phyloP scores from a whole-genome alignment of 2,113 vertebrate genomes.

The Sphaerodactylus townsendi region DNA sequence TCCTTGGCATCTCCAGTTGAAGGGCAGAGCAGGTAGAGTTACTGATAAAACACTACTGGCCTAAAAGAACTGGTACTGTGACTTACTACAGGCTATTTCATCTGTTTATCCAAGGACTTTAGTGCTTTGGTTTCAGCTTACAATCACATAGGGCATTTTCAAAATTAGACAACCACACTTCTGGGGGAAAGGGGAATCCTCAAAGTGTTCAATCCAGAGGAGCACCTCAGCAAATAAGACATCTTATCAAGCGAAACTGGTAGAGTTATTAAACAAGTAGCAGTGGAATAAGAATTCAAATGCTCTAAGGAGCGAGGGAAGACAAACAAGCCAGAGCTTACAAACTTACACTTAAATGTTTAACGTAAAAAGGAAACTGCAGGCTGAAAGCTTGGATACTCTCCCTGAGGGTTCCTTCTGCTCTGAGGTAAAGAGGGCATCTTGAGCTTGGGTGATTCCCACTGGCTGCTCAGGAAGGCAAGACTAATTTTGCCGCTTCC shows the following conservation, averaged over 20 bases:
- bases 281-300: conserved; percentile 57
- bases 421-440: too few relatives aligned
- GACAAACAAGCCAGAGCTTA: conserved; percentile 45
- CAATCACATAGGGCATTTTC: not conserved
- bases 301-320: conserved; percentile 52
- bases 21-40: too few relatives aligned
- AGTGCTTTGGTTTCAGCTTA: not conserved
- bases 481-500: too few relatives aligned
- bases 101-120: not conserved
- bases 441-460: too few relatives aligned
- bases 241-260: conserved; percentile 62
- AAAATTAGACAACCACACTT: conserved; percentile 36
- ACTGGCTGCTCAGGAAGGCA: too few relatives aligned
- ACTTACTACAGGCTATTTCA: too few relatives aligned
- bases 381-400: too few relatives aligned
- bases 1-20: too few relatives aligned
- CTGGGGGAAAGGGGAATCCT: conserved; percentile 41
- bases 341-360: conserved; percentile 41
- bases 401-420: too few relatives aligned
- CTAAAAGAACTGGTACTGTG: not conserved
- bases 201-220: conserved; percentile 54
- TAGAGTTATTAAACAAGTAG: conserved; percentile 62
- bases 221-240: conserved; percentile 55
- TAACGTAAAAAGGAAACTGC: conserved; percentile 66
- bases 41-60: too few relatives aligned